Percentiles rank a stretch among this genome's conserved stretches.
Evolutionary conservation across 2,113 vertebrate genomes (phyloP).

Genomic region (Salvelinus fontinalis): DNA sequence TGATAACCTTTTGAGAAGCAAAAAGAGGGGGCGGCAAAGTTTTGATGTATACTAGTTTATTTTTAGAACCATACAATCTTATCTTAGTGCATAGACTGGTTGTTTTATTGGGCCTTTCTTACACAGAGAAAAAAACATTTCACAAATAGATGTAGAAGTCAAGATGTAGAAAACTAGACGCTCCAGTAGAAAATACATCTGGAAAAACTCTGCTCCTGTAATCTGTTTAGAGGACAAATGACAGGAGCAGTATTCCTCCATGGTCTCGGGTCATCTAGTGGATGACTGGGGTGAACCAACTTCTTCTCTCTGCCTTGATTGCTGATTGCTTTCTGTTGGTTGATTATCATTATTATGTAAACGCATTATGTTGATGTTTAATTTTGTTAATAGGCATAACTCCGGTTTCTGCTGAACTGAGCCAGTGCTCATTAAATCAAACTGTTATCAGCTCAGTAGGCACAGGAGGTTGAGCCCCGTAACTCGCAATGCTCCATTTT

Average conservation of each 20-base stretch:
- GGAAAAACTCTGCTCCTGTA: slow-evolving; percentile 75
- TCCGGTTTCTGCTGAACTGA: slow-evolving; percentile 85
- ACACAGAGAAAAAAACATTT: neutral
- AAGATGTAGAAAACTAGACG: too few species aligned
- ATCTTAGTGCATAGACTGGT: neutral
- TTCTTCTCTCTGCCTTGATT: neutral
- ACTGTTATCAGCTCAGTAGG: slow-evolving; percentile 88
- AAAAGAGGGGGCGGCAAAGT: neutral
- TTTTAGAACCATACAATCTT: neutral
- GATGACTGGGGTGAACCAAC: neutral
- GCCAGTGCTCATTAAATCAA: slow-evolving; percentile 74
- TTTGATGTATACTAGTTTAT: neutral
- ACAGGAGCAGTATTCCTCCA: slow-evolving; percentile 74
- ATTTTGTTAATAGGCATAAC: neutral
- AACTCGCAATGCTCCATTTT: slow-evolving; percentile 23
- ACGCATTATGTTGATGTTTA: neutral
- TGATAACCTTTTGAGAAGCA: neutral
- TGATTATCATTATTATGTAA: neutral
- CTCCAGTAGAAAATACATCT: slow-evolving; percentile 48
- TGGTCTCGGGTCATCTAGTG: slow-evolving; percentile 18
- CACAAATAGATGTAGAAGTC: too few species aligned
- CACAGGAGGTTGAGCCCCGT: slow-evolving; percentile 82
- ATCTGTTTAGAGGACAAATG: slow-evolving; percentile 66
- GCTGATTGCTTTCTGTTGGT: neutral
- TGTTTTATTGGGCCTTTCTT: neutral